Conservation (phyloP, 2,113 vertebrate species). For the Rhodinocichla rosea region DNA sequence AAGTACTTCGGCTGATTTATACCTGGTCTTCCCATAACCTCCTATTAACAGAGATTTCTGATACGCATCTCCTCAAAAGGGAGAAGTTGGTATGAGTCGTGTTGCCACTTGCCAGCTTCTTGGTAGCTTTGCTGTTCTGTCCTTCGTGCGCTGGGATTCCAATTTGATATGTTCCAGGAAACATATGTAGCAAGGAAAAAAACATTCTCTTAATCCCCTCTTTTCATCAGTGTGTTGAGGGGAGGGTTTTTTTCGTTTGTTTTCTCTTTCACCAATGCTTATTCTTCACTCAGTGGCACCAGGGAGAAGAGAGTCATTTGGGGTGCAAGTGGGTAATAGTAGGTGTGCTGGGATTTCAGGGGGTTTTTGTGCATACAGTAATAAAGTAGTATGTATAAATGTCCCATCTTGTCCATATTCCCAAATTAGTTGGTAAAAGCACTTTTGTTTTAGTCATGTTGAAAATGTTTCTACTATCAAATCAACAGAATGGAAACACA, state of each 20-base stretch:
- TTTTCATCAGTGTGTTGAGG: background rate
- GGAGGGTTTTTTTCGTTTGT: background rate
- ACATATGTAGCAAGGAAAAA: background rate
- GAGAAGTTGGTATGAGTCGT: background rate
- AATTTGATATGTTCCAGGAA: background rate
- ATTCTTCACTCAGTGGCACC: fast-evolving
- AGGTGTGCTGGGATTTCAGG: background rate
- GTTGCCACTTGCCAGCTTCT: background rate
- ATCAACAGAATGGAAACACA: background rate
- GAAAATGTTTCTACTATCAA: background rate
- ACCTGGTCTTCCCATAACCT: background rate
- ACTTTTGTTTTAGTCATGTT: background rate
- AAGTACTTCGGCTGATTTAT: background rate
- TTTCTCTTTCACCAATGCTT: background rate
- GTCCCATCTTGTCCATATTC: background rate
- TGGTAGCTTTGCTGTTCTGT: background rate
- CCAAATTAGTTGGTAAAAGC: background rate
- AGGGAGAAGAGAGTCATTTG: background rate
- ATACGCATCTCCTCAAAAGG: background rate
- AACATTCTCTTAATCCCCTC: background rate
- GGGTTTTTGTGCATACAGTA: background rate
- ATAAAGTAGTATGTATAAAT: background rate
- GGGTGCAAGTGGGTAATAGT: background rate
- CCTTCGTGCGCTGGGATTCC: background rate
- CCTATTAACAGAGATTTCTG: background rate